Evolutionary conservation across 2,888 invertebrate genomes (phyloP), one percentile per base, ranked within the genome.

Genomic region (Drosophila putrida): DNA sequence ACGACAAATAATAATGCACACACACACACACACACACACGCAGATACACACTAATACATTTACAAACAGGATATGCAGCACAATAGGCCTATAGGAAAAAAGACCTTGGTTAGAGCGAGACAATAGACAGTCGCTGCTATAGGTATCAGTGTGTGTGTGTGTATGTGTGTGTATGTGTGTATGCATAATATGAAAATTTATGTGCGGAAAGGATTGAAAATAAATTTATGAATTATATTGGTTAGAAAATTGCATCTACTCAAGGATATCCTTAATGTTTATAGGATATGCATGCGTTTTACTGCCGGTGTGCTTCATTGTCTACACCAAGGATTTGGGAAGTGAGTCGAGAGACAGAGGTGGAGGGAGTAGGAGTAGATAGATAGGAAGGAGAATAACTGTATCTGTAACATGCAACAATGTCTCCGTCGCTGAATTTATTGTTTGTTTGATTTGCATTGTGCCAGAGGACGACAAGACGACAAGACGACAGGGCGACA

Each of bases 141-240:
- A 31, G 38, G 25, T 51, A 25, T 4, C 27, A 13, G 36, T 50
- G 35, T 31, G 10, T 9, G 15, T 10, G 25, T 44, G 11, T 46
- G 46, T 38, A 31, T 53, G 64, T 38, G 35, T 49, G 43, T 47
- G 51, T 77, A 57, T 75, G 63, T 61, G 67, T 59, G 65, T 82
- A 54, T 71, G 87, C 80, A 84, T 87, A 87, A 84, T 87, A 86
- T 84, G 88, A 89, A 81, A 90, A 90, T 90, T 90, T 90, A 90
- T 90, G 89, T 90, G 87, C 90, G 87, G 90, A 90, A 90, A 89
- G 90, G 89, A 90, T 90, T 90, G 91, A 88, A 89, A 91, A 91
- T 90, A 90, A 91, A 91, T 91, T 91, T 91, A 90, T 85, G 89
- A 88, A 90, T 89, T 90, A 91, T 90, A 91, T 91, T 91, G 91